Evolutionary conservation across 2,888 invertebrate species (phyloP).

Genomic region (Pterobdella sp.): DNA sequence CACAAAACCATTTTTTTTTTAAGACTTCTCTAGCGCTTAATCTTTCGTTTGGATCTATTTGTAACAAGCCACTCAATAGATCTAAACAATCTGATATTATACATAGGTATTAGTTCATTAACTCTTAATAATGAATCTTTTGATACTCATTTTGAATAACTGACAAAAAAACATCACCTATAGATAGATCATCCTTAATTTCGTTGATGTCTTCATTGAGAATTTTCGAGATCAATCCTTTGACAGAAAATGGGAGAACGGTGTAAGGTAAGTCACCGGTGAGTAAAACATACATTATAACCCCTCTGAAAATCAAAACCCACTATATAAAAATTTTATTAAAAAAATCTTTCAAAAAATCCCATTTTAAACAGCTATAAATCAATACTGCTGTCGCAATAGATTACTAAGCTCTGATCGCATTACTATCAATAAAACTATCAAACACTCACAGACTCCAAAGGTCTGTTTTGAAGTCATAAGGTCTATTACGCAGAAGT

Average conservation of each 20-base stretch:
- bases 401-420: too few relatives aligned
- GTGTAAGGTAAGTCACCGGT: slow-evolving; percentile 50
- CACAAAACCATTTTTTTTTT: background rate
- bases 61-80: background rate
- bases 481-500: slow-evolving; percentile 47
- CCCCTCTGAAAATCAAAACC: slow-evolving; percentile 42
- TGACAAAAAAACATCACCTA: too few relatives aligned
- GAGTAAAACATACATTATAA: slow-evolving; percentile 51
- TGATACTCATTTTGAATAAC: too few relatives aligned
- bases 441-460: slow-evolving; percentile 50
- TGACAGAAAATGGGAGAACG: slow-evolving; percentile 50
- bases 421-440: background rate
- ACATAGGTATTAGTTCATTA: too few relatives aligned
- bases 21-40: background rate
- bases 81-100: background rate
- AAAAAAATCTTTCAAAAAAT: background rate
- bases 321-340: background rate
- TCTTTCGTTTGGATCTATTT: background rate
- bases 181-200: background rate
- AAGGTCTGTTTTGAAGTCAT: slow-evolving; percentile 48
- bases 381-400: too few relatives aligned
- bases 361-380: background rate
- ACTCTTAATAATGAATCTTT: too few relatives aligned
- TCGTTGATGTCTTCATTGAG: slow-evolving; percentile 46
- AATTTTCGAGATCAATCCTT: slow-evolving; percentile 48